Percentiles rank a stretch among this genome's conserved stretches.
Conservation (phyloP, 2,888 invertebrate species). For the Stegophylla sp. region DNA sequence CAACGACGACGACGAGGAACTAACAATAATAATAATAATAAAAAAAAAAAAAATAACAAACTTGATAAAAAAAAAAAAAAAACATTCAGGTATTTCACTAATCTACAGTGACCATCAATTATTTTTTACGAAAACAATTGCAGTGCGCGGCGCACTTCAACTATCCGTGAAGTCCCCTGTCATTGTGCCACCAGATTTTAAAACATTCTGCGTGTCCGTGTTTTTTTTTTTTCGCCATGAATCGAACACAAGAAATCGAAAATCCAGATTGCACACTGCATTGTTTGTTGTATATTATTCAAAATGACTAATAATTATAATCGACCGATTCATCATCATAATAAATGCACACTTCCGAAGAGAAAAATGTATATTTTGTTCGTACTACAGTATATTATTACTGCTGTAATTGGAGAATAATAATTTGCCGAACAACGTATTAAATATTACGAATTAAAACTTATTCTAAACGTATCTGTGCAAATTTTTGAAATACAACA, state of each 20-base stretch:
- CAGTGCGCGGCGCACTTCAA: conserved; percentile 12
- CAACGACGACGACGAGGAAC: conserved; percentile 40
- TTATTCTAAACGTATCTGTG: conserved; percentile 14
- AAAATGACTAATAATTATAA: not conserved
- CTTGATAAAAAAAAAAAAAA: conserved; percentile 30
- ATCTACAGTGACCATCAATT: conserved; percentile 49
- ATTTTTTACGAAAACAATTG: conserved; percentile 32
- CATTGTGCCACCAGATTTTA: not conserved
- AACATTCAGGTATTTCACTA: conserved; percentile 20
- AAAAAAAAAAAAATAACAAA: conserved; percentile 42
- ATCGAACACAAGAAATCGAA: conserved; percentile 22
- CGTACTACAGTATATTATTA: not conserved
- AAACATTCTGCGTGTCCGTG: not conserved
- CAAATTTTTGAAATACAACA: not conserved
- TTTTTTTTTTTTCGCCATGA: not conserved
- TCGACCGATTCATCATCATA: not conserved
- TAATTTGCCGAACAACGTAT: not conserved
- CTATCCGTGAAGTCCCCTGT: conserved; percentile 14
- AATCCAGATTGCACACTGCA: not conserved
- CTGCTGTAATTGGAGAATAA: not conserved
- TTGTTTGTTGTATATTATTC: not conserved
- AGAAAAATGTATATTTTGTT: not conserved
- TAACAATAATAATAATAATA: conserved; percentile 47
- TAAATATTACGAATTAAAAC: conserved; percentile 5
- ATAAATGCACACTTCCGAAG: not conserved